Evolutionary conservation across 2,113 vertebrate genomes (phyloP).

Genomic region (Pteronura brasiliensis): DNA sequence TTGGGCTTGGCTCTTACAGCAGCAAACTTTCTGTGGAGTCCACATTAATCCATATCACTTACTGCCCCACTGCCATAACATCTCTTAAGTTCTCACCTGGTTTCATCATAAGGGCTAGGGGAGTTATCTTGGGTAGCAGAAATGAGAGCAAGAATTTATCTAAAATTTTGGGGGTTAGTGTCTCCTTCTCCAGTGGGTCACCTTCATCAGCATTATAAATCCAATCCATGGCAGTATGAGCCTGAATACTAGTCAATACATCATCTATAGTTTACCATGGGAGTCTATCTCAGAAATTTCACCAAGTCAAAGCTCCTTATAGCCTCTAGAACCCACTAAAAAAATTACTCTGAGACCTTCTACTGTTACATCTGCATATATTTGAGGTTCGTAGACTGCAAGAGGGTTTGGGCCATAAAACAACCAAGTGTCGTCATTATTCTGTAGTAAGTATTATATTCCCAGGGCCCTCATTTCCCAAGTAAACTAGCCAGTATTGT

Average conservation of each 20-base stretch:
- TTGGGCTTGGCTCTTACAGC: not conserved
- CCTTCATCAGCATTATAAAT: not conserved
- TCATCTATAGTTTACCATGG: not conserved
- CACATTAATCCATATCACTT: not conserved
- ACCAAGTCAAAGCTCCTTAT: not conserved
- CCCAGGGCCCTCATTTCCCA: not conserved
- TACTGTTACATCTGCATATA: not conserved
- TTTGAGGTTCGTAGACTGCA: not conserved
- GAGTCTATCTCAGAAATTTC: not conserved
- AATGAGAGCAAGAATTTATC: not conserved
- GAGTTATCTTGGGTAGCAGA: not conserved
- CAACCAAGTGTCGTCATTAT: not conserved
- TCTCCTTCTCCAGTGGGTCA: not conserved
- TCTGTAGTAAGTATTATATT: not conserved
- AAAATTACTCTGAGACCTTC: not conserved
- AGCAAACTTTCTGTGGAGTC: not conserved
- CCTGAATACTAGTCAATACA: not conserved
- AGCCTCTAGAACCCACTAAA: not conserved
- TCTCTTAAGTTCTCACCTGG: not conserved
- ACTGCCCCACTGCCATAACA: not conserved
- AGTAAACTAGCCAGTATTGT: not conserved
- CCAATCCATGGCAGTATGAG: not conserved
- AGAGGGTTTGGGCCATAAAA: not conserved
- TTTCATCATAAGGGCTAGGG: not conserved
- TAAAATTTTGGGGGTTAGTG: not conserved